Base-by-base conservation (phyloP, 2,113 vertebrate species). In the Mastomys natalensis region DNA sequence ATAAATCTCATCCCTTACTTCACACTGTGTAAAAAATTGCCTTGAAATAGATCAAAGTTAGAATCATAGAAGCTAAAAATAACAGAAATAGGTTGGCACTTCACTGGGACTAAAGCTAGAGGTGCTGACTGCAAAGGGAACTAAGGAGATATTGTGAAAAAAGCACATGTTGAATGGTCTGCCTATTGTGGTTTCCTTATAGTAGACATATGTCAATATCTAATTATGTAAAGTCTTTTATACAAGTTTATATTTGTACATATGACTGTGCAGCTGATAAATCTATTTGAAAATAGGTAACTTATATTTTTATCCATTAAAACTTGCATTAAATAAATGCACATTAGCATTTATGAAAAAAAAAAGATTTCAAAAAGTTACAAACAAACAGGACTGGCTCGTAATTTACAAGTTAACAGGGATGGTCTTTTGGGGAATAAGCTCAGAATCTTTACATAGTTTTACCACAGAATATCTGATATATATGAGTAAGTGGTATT, bases 21-120 rank as follows among this genome's bases (percentile, higher is more conserved):
- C 31, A 72, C 2, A 74, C 21, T 78, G 10, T 17, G 16, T 21
- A 93, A 92, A 89, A 95, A 87, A 37, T 64, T 91, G 87, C 90
- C 29, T 66, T 92, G 70, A 90, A 76, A 48, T 76, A 58, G 9
- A 45, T 86, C 19, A 90, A 95, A 91, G 51, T 72, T 85, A 80
- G 10, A 77, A 94, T 16, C 74, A 40, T 62, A 62, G 76, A 90
- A 80, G 7, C 13, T 85, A 60, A 95, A 90, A 91, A 89, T 93
- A 80, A 72, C 21, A 72, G 15, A 85, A 76, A 66, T 8, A 43
- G 26, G n/a, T 24, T 68, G 34, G 15, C 68, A 5, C 22, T 77
- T 90, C 70, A 22, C 19, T 76, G 62, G 22, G 5, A 89, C 16
- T 80, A 48, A 90, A 91, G 9, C 12, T 87, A 31, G 48, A 48